A percentile compares a stretch with the other conserved stretches of the same genome.
Conservation (phyloP, 2,113 vertebrate genomes). For the Siniperca chuatsi region DNA sequence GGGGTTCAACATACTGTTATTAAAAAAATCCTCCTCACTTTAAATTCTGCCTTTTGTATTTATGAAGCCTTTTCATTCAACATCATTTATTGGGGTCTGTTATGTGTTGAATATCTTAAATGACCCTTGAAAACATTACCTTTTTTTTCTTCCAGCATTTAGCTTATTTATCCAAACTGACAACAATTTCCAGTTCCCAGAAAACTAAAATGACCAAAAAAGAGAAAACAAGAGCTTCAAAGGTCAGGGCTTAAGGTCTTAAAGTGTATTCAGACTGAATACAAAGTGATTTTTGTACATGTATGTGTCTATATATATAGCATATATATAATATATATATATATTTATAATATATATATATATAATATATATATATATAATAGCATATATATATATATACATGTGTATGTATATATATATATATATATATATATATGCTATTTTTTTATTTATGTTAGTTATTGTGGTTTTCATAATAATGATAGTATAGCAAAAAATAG, state of each 20-base stretch:
- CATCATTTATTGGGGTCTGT: background rate
- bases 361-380: no score
- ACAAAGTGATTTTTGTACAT: no score
- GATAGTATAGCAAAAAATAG: background rate
- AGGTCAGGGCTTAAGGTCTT: background rate
- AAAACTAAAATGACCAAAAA: background rate
- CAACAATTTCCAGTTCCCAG: background rate
- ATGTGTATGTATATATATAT: no score
- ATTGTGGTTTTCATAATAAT: background rate
- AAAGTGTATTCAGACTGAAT: background rate
- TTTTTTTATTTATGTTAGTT: background rate
- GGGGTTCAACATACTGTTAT: background rate
- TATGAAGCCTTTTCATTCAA: background rate
- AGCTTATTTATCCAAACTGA: slow-evolving; percentile 6
- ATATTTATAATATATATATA: no score
- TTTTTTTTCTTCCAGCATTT: slow-evolving; percentile 11
- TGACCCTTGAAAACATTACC: background rate
- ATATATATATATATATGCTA: no score
- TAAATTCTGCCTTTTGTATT: background rate
- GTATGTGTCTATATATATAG: no score
- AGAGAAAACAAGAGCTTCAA: background rate
- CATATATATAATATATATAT: no score
- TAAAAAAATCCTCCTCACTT: background rate
- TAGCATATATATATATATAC: no score
- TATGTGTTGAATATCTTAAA: background rate